phyloP scores from a whole-genome alignment of 2,113 vertebrate genomes.

The Poecilia latipinna region DNA sequence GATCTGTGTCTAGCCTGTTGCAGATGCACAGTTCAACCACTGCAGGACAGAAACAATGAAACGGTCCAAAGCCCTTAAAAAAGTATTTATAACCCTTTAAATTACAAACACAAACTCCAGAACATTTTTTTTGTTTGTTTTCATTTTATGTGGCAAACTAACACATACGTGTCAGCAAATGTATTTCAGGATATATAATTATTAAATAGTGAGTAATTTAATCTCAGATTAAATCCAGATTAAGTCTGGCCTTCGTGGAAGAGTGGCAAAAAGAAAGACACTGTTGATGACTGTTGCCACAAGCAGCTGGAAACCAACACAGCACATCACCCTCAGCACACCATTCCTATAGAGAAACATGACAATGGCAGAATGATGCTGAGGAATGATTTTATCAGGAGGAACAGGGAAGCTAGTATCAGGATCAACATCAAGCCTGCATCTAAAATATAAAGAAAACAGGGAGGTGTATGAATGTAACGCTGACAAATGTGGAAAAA shows the following conservation, averaged over 20 bases:
- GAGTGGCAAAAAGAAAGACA: not conserved
- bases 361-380: no score
- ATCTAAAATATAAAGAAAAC: not conserved
- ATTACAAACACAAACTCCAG: not conserved
- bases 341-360: no score
- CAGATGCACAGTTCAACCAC: constrained; percentile 88
- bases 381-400: no score
- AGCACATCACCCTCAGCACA: no score
- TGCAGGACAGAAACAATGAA: constrained; percentile 63
- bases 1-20: constrained; percentile 74
- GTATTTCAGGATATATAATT: not conserved
- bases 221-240: not conserved
- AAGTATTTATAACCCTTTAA: not conserved
- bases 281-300: not conserved
- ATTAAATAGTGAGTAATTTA: not conserved
- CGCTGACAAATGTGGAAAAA: not conserved
- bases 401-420: not conserved
- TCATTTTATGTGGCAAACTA: not conserved
- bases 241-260: no score
- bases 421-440: no score
- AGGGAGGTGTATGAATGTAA: not conserved
- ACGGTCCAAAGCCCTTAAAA: not conserved
- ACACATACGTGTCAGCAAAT: not conserved
- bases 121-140: not conserved
- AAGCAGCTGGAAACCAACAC: not conserved